Evolutionary conservation across 1,140 invertebrate species (phyloP), one percentile per base, ranked within the genome.

Genomic region (Neodiprion fabricii): DNA sequence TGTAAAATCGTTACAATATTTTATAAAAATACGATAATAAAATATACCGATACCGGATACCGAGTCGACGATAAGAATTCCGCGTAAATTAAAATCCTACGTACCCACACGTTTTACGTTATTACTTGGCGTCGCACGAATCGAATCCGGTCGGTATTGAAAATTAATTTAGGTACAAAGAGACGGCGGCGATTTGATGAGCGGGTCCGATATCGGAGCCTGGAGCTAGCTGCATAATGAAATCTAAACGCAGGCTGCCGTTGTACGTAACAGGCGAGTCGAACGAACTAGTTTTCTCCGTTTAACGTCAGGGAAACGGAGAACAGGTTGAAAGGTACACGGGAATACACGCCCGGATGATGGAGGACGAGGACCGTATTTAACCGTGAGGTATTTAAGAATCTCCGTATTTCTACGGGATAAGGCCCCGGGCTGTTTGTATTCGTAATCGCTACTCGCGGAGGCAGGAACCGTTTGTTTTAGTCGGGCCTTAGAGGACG

Each of bases 241-340:
- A 61, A 61, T 61, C 53, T 61, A 61, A 61, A 61, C n/a, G 53
- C 9, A 61, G 11, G 53, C 53, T 14, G 53, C 53, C 28, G 28
- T 0, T 40, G 28, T 21, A 21, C 28, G 28, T 5, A 40, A 40
- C 28, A 5, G 53, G 53, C n/a, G 2, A 40, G 28, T 40, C 28
- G 53, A 61, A 61, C 53, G 53, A 61, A 61, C 53, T 61, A 61
- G 53, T 61, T 61, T 61, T 61, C 11, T 61, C 53, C n/a, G 53
- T 61, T 61, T 61, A 3, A 8, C 53, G 5, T 5, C 5, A 4
- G n/a, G 4, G 5, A 61, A 61, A 61, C 53, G 53, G 53, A 61
- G 53, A 61, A 61, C 53, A 17, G 28, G 28, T 40, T 40, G 28
- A 40, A 40, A 40, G 28, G 5, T 40, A 40, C 28, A 9, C n/a